Base-by-base conservation (phyloP, 2,888 invertebrate genomes). In the Acronicta alni region DNA sequence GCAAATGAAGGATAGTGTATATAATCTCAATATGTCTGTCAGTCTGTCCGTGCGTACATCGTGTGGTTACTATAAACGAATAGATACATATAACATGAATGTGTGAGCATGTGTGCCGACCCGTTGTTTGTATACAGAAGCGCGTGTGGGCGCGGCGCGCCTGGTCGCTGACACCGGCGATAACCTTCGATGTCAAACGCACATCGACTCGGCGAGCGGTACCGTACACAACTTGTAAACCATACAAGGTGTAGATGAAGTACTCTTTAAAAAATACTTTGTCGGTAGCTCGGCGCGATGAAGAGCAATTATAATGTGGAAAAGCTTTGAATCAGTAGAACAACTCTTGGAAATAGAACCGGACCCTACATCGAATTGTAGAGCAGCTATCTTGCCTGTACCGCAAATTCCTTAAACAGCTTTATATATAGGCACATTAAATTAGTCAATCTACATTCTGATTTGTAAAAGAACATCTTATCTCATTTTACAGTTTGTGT, bases 101-200 rank as follows among this genome's bases (percentile, higher is more conserved):
- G 64, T 67, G 72, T 81, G 81, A 77, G 82, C 73, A 76, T 83
- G 83, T 86, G 86, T 80, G 79, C 64, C 47, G 64, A 56, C 60
- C 67, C 55, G 77, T 83, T 89, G 89, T 89, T 89, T 89, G 89
- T 90, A 90, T 87, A 90, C 89, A 88, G 81, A 88, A 82, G 85
- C 87, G 90, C 87, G 86, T 90, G 92, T 92, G 88, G 91, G 92
- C 89, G 89, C 84, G 88, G 72, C 74, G 79, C 81, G 85, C 81
- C 89, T 92, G 93, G 92, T 92, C 92, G 92, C 89, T 92, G 93
- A 93, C 93, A 88, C 91, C 87, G 89, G 60, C 87, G 92, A 92
- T 93, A 93, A 93, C 93, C 93, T 93, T 93, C 92, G 89, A 87
- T 91, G 91, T 90, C 91, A 89, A 90, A 85, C 89, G 84, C 85